A percentile compares a stretch with the other conserved stretches of the same genome.
Evolutionary conservation across 2,888 invertebrate species (phyloP).

Genomic region (Apeira syringaria): DNA sequence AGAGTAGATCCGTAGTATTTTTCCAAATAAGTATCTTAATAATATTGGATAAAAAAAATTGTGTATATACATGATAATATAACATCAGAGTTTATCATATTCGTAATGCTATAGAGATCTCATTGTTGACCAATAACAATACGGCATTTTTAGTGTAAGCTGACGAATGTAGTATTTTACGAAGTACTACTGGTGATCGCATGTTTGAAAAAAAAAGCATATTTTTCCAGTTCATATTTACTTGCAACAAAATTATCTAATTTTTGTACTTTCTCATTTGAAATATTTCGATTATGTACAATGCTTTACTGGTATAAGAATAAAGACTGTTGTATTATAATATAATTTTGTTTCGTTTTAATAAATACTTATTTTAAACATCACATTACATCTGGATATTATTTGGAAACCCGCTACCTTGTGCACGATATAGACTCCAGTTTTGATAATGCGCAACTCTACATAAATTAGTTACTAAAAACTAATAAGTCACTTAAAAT

Average conservation of each 20-base stretch:
- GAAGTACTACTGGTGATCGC: conserved; percentile 38
- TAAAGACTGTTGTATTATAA: conserved; percentile 83
- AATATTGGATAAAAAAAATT: conserved; percentile 58
- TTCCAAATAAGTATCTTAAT: conserved; percentile 63
- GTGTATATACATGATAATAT: conserved; percentile 63
- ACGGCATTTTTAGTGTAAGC: conserved; percentile 82
- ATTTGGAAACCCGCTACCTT: too few species aligned
- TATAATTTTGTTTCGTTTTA: conserved; percentile 69
- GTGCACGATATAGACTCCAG: too few species aligned
- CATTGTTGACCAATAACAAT: conserved; percentile 82
- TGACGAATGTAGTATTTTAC: conserved; percentile 59
- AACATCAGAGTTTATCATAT: conserved; percentile 68
- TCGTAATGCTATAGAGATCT: conserved; percentile 73
- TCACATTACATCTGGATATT: conserved; percentile 43
- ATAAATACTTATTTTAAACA: conserved; percentile 70
- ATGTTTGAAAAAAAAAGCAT: too few species aligned
- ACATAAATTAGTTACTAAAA: too few species aligned
- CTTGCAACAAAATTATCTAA: conserved; percentile 61
- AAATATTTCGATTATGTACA: conserved; percentile 56
- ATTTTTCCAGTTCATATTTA: conserved; percentile 51
- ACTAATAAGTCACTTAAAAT: too few species aligned
- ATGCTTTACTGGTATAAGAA: conserved; percentile 80
- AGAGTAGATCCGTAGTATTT: conserved; percentile 64
- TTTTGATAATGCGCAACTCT: too few species aligned
- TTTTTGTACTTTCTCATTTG: conserved; percentile 56